These are phyloP conservation scores for Tachysurus fulvidraco DNA, from an alignment of 2,113 vertebrate species.

Conservation along the genomic window DNA sequence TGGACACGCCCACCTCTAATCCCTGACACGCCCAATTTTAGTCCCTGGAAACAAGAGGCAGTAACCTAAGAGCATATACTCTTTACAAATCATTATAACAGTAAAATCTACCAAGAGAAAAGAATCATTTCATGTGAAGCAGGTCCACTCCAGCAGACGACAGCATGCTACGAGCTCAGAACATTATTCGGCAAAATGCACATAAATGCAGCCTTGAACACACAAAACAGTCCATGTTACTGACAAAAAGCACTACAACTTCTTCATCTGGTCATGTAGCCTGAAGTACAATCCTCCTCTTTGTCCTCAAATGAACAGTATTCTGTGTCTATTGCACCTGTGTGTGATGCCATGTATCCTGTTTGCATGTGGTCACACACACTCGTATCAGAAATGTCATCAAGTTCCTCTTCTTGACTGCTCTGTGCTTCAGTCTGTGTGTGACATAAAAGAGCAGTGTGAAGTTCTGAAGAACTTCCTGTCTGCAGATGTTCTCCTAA, in stretches of 20 bases:
- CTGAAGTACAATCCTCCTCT: conserved; percentile 4
- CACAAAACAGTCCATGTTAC: background rate
- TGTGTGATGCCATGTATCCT: conserved; percentile 19
- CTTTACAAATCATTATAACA: background rate
- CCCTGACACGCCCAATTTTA: background rate
- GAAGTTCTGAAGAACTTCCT: background rate
- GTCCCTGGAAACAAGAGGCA: background rate
- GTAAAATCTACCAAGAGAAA: background rate
- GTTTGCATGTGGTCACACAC: background rate
- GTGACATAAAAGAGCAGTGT: background rate
- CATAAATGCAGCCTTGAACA: background rate
- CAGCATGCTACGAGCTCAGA: background rate
- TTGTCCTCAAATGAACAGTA: background rate
- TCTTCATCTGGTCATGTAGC: conserved; percentile 30
- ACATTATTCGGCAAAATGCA: background rate
- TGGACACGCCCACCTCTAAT: too few relatives aligned
- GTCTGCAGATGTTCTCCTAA: background rate
- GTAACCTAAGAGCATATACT: background rate
- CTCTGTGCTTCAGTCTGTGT: background rate
- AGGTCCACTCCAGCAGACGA: background rate
- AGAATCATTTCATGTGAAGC: background rate
- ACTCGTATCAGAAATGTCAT: background rate
- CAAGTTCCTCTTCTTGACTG: background rate
- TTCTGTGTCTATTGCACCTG: background rate
- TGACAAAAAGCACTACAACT: background rate